Percentiles rank a stretch among this genome's conserved stretches.
Evolutionary conservation across 2,797 vertebrate species (phyloP).

Genomic region (Microchirus variegatus): DNA sequence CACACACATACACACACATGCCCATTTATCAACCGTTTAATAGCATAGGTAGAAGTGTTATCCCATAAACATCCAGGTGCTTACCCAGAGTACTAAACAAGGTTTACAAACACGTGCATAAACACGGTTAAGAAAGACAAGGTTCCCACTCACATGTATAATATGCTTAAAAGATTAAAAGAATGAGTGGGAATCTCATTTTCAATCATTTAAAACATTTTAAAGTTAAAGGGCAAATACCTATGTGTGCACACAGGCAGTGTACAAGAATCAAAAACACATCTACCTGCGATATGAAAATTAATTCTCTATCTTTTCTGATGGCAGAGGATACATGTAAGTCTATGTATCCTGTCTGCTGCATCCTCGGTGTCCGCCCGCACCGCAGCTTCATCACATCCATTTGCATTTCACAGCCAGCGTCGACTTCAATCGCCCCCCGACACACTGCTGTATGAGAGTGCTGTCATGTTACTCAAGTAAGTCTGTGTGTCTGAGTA

Average conservation of each 20-base stretch:
- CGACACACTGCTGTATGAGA: slow-evolving; percentile 54
- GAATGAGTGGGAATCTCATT: neutral
- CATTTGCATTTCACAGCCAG: slow-evolving; percentile 71
- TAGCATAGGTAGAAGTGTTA: slow-evolving; percentile 21
- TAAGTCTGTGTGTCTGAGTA: slow-evolving; percentile 15
- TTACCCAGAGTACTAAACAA: slow-evolving; percentile 8
- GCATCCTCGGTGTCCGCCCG: slow-evolving; percentile 42
- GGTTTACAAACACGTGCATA: slow-evolving; percentile 11
- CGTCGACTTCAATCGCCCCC: slow-evolving; percentile 62
- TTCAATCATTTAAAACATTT: neutral
- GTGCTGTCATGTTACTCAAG: slow-evolving; percentile 68
- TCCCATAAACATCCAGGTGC: slow-evolving; percentile 15
- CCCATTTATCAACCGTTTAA: slow-evolving; percentile 34
- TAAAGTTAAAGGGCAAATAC: slow-evolving; percentile 1
- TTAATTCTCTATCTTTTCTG: slow-evolving; percentile 37
- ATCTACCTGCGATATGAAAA: slow-evolving; percentile 20
- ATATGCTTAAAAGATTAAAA: neutral
- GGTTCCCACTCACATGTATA: neutral
- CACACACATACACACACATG: slow-evolving; percentile 11
- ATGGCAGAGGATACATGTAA: slow-evolving; percentile 37
- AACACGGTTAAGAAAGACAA: neutral
- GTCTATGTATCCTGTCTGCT: slow-evolving; percentile 49
- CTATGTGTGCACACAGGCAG: neutral
- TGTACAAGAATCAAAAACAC: slow-evolving; percentile 3
- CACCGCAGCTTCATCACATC: slow-evolving; percentile 41